phyloP scores from a whole-genome alignment of 2,113 vertebrate genomes.

The Osmerus eperlanus region DNA sequence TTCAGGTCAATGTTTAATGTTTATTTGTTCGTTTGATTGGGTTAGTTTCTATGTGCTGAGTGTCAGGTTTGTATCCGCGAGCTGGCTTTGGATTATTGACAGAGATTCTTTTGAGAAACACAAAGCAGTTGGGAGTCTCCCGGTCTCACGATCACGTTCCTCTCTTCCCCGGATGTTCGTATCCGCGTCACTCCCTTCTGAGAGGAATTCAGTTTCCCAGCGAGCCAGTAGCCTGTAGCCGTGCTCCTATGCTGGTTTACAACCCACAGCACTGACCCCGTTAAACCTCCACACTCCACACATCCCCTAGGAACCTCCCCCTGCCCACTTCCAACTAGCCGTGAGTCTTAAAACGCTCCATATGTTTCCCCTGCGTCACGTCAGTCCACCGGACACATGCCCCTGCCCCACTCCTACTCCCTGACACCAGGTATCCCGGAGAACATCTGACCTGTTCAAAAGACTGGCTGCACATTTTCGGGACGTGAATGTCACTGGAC shows the following conservation, averaged over 20 bases:
- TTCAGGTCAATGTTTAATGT: too few relatives aligned
- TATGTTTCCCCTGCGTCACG: constrained; percentile 44
- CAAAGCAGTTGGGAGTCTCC: too few relatives aligned
- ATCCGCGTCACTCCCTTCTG: too few relatives aligned
- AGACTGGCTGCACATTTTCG: not conserved
- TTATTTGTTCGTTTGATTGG: too few relatives aligned
- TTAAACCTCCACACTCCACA: constrained; percentile 61
- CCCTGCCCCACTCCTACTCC: constrained; percentile 12
- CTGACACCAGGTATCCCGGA: not conserved
- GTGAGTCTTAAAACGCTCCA: constrained; percentile 63
- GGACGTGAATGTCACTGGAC: constrained; percentile 4
- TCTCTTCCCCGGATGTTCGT: too few relatives aligned
- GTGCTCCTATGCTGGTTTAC: not conserved
- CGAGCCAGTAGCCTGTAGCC: too few relatives aligned
- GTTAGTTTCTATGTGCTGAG: too few relatives aligned
- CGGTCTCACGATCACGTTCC: too few relatives aligned
- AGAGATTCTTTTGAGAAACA: too few relatives aligned
- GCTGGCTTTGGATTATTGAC: too few relatives aligned
- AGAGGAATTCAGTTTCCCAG: too few relatives aligned
- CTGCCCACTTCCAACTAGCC: constrained; percentile 42
- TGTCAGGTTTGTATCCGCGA: too few relatives aligned
- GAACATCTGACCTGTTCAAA: constrained; percentile 3
- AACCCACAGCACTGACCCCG: constrained; percentile 57
- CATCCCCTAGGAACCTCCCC: constrained; percentile 57
- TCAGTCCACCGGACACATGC: constrained; percentile 28